A percentile compares a stretch with the other conserved stretches of the same genome.
phyloP scores from a whole-genome alignment of 2,888 invertebrate genomes.

The Polyploca ridens region DNA sequence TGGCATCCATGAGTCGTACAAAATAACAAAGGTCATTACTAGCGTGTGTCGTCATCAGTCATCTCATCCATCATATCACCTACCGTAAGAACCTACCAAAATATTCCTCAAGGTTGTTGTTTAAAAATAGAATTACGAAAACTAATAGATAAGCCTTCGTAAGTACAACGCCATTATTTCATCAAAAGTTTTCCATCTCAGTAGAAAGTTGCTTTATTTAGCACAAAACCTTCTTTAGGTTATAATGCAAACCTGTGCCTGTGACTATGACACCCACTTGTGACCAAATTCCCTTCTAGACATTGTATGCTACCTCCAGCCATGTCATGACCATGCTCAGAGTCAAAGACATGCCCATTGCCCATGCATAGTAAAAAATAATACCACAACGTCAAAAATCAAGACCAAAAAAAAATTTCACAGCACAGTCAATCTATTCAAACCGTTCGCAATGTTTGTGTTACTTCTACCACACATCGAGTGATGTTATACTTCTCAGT shows the following conservation, averaged over 20 bases:
- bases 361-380: too few species aligned
- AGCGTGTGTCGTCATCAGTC: not conserved
- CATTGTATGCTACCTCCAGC: too few species aligned
- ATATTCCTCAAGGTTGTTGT: not conserved
- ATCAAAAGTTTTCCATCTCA: not conserved
- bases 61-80: not conserved
- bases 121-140: conserved; percentile 1
- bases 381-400: too few species aligned
- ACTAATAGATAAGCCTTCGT: not conserved
- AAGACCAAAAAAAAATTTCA: not conserved
- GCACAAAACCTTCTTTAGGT: too few species aligned
- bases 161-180: not conserved
- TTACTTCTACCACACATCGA: not conserved
- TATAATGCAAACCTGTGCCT: too few species aligned
- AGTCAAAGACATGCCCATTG: too few species aligned
- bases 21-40: conserved; percentile 7
- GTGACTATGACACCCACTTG: too few species aligned
- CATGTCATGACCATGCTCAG: too few species aligned
- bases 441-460: not conserved
- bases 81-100: not conserved
- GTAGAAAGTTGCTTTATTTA: too few species aligned
- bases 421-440: not conserved
- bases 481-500: not conserved
- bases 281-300: too few species aligned
- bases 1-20: not conserved